Evolutionary conservation across 2,113 vertebrate species (phyloP), one percentile per base, ranked within the genome.

Genomic region (Cavia aperea): DNA sequence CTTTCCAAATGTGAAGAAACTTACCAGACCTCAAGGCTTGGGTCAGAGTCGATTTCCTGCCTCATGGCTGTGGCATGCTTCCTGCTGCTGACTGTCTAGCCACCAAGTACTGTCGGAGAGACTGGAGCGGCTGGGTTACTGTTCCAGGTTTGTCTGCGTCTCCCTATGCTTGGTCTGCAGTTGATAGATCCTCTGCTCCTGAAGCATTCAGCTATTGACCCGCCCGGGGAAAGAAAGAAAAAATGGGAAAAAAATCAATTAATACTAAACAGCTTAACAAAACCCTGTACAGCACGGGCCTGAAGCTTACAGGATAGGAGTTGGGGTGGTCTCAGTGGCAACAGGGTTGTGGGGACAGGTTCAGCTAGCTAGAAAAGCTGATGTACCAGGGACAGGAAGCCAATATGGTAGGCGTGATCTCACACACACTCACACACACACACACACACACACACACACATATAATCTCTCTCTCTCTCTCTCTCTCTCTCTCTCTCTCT

Each of bases 201-300:
- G 98, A 96, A 98, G 98, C 97, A 98, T 98, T 98, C 98, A 99
- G 98, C 98, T 98, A 99, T 98, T 98, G 98, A 98, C 98, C 98
- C 98, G 98, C 98, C 97, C 97, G 98, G 97, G 98, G 98, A 97
- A 98, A 98, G 98, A 98, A 98, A 98, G 98, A 98, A 99, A 99
- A 98, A 96, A 62, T 89, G 96, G 21, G 97, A 98, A 98, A 98
- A 99, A 98, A 99, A 99, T 99, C 98, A 99, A 99, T 99, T 98
- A 97, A 97, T 97, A 98, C 97, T 97, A 97, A 98, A 98, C 89
- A 78, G 97, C 97, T 98, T 97, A 97, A 98, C 97, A 98, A 97
- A 98, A 97, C 96, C 97, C 96, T 0, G 95, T 96, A 95, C 94
- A 97, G 97, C 97, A 97, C 89, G 96, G 97, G 97, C 97, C 97